Base-by-base conservation (phyloP, 2,797 vertebrate genomes). In the Cephalopachus bancanus region DNA sequence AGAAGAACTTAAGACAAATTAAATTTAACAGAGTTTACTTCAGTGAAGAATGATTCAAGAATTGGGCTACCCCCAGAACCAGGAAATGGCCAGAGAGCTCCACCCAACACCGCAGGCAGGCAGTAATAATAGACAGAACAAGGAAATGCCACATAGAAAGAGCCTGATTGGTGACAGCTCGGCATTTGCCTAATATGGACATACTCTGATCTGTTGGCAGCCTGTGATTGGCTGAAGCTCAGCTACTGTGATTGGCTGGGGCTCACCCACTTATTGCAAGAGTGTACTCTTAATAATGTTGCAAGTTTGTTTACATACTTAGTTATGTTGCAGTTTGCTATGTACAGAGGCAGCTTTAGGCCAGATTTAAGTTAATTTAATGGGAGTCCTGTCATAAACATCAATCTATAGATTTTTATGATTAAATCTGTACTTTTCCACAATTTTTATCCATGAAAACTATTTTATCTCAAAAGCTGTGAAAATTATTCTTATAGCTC, bases 351-450 rank as follows among this genome's bases (percentile, higher is more conserved):
- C 91, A 64, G n/a, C 79, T 89, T 57, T 33, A 57, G 57, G 64
- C 64, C 67, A 75, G 59, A 91, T 67, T 93, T 79, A 86, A 80
- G 72, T 90, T 51, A n/a, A 44, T 67, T 57, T 65, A 80, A 53
- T 8, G 67, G n/a, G 57, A 93, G 49, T 91, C 91, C 53, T 84
- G 4, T 93, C 86, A 95, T 81, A 26, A 91, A 92, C 6, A 83
- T 44, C 16, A 72, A 78, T 74, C 22, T 91, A 59, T 30, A 94
- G 72, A 88, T 91, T 94, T 51, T 91, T 87, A 69, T 79, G 37
- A 96, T 90, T 85, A 83, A 92, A 96, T 57, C n/a, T 84, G 26
- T 64, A n/a, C 9, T 20, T 67, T 20, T 65, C 22, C 17, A 72
- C 2, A 87, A 59, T 76, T 93, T 55, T 11, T 89, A 20, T 71